Conservation (phyloP, 2,113 vertebrate species). For the Laticauda colubrina region DNA sequence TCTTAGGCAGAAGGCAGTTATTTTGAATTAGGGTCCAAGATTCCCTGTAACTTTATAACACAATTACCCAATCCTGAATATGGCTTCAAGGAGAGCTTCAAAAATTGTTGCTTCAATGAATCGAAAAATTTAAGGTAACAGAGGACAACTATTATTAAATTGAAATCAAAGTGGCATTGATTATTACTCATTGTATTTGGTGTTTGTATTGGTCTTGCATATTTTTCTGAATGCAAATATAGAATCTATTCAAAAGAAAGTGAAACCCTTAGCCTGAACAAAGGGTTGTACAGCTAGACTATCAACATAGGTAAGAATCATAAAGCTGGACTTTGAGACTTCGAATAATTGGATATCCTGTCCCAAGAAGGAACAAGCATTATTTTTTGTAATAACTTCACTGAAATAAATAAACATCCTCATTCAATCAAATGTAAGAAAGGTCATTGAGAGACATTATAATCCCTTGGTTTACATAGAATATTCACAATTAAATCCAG, state of each 20-base stretch:
- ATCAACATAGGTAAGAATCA: background rate
- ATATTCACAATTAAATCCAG: constrained; percentile 29
- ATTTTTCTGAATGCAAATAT: background rate
- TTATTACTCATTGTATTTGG: background rate
- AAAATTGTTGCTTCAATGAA: background rate
- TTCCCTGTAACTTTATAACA: background rate
- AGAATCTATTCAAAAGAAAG: background rate
- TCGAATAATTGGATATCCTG: background rate
- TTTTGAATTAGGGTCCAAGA: background rate
- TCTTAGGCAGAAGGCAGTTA: background rate
- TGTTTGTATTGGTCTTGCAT: background rate
- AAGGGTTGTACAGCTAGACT: background rate
- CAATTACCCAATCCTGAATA: background rate
- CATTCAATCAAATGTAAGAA: background rate
- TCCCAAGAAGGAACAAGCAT: background rate
- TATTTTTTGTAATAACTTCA: background rate
- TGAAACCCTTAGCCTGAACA: background rate
- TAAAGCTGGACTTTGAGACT: background rate
- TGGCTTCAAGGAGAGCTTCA: background rate
- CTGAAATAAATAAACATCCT: background rate
- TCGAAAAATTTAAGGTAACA: background rate
- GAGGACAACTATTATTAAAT: background rate
- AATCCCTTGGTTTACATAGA: background rate
- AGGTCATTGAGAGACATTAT: background rate
- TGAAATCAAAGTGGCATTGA: background rate